A percentile compares a stretch with the other conserved stretches of the same genome.
Evolutionary conservation across 1,140 invertebrate species (phyloP).

Genomic region (Coenobita brevimanus): DNA sequence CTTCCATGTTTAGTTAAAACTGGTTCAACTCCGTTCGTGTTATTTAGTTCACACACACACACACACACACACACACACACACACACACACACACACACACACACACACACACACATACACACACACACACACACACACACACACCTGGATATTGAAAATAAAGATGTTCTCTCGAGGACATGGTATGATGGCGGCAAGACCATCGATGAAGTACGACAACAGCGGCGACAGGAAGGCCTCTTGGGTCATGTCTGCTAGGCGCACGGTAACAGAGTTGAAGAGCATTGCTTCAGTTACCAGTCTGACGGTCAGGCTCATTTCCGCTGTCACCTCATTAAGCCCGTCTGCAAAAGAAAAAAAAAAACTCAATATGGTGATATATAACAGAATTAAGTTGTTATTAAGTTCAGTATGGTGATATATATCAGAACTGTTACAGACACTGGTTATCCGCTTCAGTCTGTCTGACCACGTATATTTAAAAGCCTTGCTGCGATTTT

Average conservation of each 20-base stretch:
- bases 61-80: too few relatives aligned
- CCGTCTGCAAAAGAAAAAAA: constrained; percentile 80
- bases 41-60: too few relatives aligned
- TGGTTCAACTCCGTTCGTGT: too few relatives aligned
- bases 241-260: constrained; percentile 93
- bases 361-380: too few relatives aligned
- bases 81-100: too few relatives aligned
- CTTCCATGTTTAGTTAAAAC: too few relatives aligned
- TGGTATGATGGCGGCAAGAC: constrained; percentile 92
- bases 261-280: constrained; percentile 94
- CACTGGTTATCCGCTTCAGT: too few relatives aligned
- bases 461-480: too few relatives aligned
- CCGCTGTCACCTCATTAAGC: constrained; percentile 91
- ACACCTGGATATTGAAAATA: constrained; percentile 91
- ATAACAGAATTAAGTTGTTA: too few relatives aligned
- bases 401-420: too few relatives aligned
- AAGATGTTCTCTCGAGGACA: constrained; percentile 94
- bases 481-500: too few relatives aligned
- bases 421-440: too few relatives aligned
- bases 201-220: constrained; percentile 91
- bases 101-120: not conserved
- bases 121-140: constrained; percentile 8
- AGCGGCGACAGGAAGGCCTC: constrained; percentile 94
- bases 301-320: constrained; percentile 90
- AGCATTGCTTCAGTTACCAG: constrained; percentile 96